Evolutionary conservation across 2,888 invertebrate species (phyloP).

Genomic region (Archips crataeganus): DNA sequence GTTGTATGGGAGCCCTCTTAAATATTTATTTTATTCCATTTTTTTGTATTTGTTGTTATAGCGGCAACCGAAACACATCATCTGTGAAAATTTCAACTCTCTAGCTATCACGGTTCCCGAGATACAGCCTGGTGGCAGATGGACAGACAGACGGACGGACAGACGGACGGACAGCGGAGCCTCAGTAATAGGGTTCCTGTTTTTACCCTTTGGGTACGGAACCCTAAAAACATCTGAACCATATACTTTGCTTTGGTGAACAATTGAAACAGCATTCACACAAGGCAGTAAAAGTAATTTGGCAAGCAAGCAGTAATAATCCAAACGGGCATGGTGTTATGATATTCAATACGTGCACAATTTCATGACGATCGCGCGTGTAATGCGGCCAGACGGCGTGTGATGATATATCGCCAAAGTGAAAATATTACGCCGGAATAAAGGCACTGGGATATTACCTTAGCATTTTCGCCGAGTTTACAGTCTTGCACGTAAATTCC

Average conservation of each 20-base stretch:
- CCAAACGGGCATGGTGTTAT: slow-evolving; percentile 9
- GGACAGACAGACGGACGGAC: too few relatives aligned
- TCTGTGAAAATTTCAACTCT: too few relatives aligned
- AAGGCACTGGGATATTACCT: slow-evolving; percentile 24
- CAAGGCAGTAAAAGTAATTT: slow-evolving; percentile 7
- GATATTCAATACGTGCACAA: slow-evolving; percentile 26
- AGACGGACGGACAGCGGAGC: too few relatives aligned
- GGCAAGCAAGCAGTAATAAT: slow-evolving; percentile 11
- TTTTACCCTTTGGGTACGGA: too few relatives aligned
- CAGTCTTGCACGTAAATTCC: slow-evolving; percentile 7
- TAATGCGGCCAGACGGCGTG: slow-evolving; percentile 30
- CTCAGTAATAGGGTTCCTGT: too few relatives aligned
- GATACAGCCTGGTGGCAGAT: too few relatives aligned
- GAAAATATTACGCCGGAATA: slow-evolving; percentile 20
- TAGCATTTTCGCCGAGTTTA: slow-evolving; percentile 24
- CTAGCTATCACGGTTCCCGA: too few relatives aligned
- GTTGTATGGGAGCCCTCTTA: too few relatives aligned
- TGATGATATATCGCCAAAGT: slow-evolving; percentile 30
- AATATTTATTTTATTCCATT: too few relatives aligned
- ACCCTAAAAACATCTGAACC: background rate
- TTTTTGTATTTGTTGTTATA: too few relatives aligned
- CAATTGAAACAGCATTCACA: background rate
- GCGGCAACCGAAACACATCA: too few relatives aligned
- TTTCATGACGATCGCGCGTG: slow-evolving; percentile 29
- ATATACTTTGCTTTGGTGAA: background rate